These are phyloP conservation scores for Tipula helvola DNA, from an alignment of 2,888 invertebrate species.

Conservation along the genomic window DNA sequence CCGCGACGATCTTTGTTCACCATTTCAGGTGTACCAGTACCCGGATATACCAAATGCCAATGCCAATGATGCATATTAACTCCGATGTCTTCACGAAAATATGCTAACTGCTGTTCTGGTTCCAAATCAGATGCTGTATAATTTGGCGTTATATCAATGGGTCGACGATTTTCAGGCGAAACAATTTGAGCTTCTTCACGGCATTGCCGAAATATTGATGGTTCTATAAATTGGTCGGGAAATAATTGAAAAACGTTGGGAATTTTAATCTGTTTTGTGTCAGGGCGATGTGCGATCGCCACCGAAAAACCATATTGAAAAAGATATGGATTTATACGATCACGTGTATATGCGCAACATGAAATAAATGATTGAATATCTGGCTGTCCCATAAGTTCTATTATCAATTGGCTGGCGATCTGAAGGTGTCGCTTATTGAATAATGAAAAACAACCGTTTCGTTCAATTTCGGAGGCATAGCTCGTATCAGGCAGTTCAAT, in stretches of 20 bases:
- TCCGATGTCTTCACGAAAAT: constrained; percentile 71
- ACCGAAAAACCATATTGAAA: constrained; percentile 10
- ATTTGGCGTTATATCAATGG: constrained; percentile 52
- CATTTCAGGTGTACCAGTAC: constrained; percentile 38
- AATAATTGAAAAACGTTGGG: constrained; percentile 60
- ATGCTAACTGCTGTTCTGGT: constrained; percentile 60
- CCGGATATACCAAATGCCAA: constrained; percentile 71
- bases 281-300: constrained; percentile 29
- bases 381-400: constrained; percentile 49
- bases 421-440: constrained; percentile 59
- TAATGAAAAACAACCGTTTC: constrained; percentile 46
- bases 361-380: constrained; percentile 25
- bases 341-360: background rate
- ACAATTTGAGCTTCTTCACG: constrained; percentile 48
- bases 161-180: constrained; percentile 31
- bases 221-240: constrained; percentile 64
- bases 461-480: constrained; percentile 24
- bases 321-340: constrained; percentile 9
- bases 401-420: constrained; percentile 57
- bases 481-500: constrained; percentile 26
- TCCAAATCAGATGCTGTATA: constrained; percentile 56
- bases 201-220: constrained; percentile 49
- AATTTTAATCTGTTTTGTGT: constrained; percentile 52
- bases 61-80: constrained; percentile 86
- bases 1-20: constrained; percentile 63